A percentile compares a stretch with the other conserved stretches of the same genome.
Conservation (phyloP, 2,113 vertebrate genomes). For the Drymodes brunneopygia region DNA sequence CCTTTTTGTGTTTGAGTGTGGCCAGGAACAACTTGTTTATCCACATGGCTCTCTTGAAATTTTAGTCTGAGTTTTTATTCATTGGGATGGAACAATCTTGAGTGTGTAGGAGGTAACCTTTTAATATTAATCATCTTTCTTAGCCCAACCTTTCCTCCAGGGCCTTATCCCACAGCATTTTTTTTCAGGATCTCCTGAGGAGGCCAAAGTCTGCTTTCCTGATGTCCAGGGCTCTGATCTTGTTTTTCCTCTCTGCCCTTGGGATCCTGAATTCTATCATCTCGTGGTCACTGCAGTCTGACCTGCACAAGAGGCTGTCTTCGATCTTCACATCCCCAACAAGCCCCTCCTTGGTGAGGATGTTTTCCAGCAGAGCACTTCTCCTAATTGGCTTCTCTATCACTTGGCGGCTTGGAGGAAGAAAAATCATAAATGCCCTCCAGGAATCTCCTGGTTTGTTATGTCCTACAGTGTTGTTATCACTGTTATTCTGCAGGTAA, state of each 20-base stretch:
- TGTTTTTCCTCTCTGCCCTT: background rate
- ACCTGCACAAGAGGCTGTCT: background rate
- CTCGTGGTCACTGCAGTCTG: background rate
- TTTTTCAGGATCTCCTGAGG: background rate
- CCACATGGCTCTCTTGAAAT: background rate
- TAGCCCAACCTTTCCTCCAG: background rate
- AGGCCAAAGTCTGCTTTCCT: background rate
- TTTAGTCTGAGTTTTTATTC: background rate
- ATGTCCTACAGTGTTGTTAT: background rate
- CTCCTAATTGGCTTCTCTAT: background rate
- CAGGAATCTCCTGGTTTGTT: background rate
- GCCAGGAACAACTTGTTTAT: background rate
- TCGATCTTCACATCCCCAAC: background rate
- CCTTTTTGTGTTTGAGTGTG: background rate
- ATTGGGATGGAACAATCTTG: background rate
- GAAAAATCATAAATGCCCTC: background rate
- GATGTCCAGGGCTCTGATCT: background rate
- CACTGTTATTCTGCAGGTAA: background rate
- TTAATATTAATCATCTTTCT: background rate
- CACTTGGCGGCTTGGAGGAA: background rate
- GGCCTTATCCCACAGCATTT: background rate
- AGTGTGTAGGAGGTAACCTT: background rate
- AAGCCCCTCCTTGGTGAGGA: background rate
- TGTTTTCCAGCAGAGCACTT: background rate
- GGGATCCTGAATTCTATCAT: background rate